These are phyloP conservation scores for Caranx melampygus DNA, from an alignment of 2,113 vertebrate species.

Conservation along the genomic window DNA sequence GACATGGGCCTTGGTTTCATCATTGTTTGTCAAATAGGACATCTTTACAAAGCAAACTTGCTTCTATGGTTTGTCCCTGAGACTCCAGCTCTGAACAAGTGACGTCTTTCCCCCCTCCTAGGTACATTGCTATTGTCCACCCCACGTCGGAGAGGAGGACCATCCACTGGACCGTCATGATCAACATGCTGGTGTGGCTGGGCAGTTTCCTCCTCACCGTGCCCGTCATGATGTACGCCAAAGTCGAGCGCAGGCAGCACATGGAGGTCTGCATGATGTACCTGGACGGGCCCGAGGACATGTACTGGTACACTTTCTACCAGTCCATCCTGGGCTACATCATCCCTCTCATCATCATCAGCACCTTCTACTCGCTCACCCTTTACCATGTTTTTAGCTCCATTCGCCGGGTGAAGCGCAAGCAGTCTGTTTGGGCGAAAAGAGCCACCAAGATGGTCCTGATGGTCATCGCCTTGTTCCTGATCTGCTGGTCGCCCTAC, in stretches of 20 bases:
- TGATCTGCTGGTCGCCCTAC: conserved; percentile 87
- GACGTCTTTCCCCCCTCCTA: conserved; percentile 46
- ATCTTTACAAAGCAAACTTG: conserved; percentile 17
- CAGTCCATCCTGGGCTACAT: conserved; percentile 86
- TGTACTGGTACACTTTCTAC: conserved; percentile 89
- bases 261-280: conserved; percentile 84
- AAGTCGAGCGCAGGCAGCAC: conserved; percentile 71
- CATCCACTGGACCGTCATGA: conserved; percentile 84
- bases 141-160: conserved; percentile 85
- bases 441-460: conserved; percentile 86
- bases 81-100: neutral
- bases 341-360: conserved; percentile 86
- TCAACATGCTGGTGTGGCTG: conserved; percentile 86
- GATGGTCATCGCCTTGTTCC: conserved; percentile 85
- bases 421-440: conserved; percentile 84
- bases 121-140: conserved; percentile 86
- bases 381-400: conserved; percentile 89
- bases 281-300: conserved; percentile 83
- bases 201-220: conserved; percentile 85
- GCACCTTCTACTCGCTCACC: conserved; percentile 86
- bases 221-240: conserved; percentile 86
- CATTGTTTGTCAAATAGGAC: conserved; percentile 17
- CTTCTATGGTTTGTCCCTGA: neutral
- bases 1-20: conserved; percentile 25
- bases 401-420: conserved; percentile 84